Conservation (phyloP, 2,797 vertebrate genomes). For the Parauchenoglanis punctatus region DNA sequence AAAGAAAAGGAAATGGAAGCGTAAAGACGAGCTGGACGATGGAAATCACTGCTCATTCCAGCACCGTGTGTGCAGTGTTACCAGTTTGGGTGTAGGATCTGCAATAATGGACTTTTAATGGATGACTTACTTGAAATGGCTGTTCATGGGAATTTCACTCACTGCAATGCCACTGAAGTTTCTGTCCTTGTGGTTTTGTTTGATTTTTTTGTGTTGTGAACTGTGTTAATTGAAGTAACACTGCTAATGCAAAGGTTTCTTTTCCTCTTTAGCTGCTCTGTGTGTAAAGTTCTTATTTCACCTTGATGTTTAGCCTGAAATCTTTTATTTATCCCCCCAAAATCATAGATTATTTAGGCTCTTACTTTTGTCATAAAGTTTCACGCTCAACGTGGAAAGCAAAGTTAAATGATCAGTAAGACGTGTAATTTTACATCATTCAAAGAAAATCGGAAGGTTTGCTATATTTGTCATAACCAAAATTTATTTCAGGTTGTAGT, state of each 20-base stretch:
- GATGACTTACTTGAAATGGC: constrained; percentile 8
- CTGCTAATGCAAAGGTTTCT: constrained; percentile 2
- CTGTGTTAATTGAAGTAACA: constrained; percentile 19
- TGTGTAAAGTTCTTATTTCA: not conserved
- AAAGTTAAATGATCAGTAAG: not conserved
- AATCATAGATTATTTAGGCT: not conserved
- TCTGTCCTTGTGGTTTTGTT: not conserved
- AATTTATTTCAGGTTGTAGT: not conserved
- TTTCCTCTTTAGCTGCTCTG: constrained; percentile 30
- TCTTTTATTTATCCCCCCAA: not conserved
- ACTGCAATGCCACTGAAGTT: not conserved
- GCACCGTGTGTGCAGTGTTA: not conserved
- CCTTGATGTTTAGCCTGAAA: not conserved
- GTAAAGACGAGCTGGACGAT: not conserved
- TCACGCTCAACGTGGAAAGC: not conserved
- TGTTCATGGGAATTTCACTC: not conserved
- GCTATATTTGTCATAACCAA: not conserved
- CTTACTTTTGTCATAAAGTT: not conserved
- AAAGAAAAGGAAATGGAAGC: not conserved
- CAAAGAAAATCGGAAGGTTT: not conserved
- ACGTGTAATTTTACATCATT: not conserved
- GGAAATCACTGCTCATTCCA: not conserved
- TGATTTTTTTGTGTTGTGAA: not conserved
- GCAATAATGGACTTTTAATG: not conserved
- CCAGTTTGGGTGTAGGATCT: not conserved